These are phyloP conservation scores for Pedionomus torquatus DNA, from an alignment of 2,113 vertebrate species.

Conservation along the genomic window DNA sequence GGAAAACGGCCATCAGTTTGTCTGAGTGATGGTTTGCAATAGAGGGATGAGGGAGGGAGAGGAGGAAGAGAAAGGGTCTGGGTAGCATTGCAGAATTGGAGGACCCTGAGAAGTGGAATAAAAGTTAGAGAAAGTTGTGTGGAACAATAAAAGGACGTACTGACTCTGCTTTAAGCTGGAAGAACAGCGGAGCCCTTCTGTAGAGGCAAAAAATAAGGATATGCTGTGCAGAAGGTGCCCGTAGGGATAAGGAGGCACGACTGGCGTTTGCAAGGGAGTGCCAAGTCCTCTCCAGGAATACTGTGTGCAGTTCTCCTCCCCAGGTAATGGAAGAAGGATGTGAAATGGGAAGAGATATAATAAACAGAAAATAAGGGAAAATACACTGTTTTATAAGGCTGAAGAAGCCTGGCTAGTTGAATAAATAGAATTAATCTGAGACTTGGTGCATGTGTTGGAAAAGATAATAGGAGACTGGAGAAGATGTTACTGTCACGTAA, in stretches of 20 bases:
- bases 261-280: not conserved
- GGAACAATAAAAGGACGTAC: not conserved
- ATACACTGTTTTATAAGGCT: not conserved
- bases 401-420: not conserved
- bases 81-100: not conserved
- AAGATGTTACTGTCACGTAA: not conserved
- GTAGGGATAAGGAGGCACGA: not conserved
- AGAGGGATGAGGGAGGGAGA: not conserved
- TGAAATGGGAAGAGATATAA: not conserved
- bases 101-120: not conserved
- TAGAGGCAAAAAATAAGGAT: not conserved
- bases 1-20: not conserved
- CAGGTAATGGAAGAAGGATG: not conserved
- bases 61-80: not conserved
- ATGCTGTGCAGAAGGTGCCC: not conserved
- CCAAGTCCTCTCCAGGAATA: not conserved
- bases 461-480: not conserved
- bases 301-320: not conserved
- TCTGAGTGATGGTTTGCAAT: fast-evolving
- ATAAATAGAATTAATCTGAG: not conserved
- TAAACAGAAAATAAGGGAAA: not conserved
- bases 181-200: not conserved
- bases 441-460: not conserved
- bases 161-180: not conserved
- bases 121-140: not conserved